Percentiles rank a stretch among this genome's conserved stretches.
Conservation (phyloP, 2,113 vertebrate genomes). For the Elephas maximus region DNA sequence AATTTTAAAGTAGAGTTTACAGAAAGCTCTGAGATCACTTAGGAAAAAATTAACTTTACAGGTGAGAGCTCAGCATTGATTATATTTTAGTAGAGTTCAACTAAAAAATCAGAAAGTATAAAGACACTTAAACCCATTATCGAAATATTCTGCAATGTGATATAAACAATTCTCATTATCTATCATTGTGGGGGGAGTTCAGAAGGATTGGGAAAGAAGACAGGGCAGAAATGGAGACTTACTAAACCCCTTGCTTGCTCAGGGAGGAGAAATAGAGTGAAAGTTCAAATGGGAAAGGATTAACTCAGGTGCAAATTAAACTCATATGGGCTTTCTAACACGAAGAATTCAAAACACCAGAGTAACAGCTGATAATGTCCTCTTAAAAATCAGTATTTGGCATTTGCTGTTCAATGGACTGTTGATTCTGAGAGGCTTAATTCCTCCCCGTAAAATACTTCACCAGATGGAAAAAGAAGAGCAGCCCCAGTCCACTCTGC, state of each 20-base stretch:
- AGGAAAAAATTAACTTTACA: background rate
- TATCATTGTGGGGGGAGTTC: background rate
- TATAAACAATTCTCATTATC: background rate
- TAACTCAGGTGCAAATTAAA: slow-evolving; percentile 46
- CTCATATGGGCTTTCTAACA: background rate
- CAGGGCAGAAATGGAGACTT: slow-evolving; percentile 15
- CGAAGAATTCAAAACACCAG: slow-evolving; percentile 49
- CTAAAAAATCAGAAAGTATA: background rate
- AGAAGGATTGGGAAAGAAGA: slow-evolving; percentile 27
- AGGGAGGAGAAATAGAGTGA: background rate
- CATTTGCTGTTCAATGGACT: slow-evolving; percentile 29
- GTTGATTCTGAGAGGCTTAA: background rate
- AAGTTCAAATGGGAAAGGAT: slow-evolving; percentile 49
- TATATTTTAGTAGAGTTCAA: background rate
- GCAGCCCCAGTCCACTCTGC: background rate
- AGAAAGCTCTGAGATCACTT: background rate
- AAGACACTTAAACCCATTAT: background rate
- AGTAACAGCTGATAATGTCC: background rate
- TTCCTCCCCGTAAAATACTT: background rate
- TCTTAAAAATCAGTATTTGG: slow-evolving; percentile 26
- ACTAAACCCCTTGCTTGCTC: slow-evolving; percentile 17
- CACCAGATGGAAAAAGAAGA: background rate
- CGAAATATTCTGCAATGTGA: background rate
- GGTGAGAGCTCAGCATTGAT: background rate
- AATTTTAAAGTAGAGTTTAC: background rate